Base-by-base conservation (phyloP, 2,797 vertebrate genomes). In the Coreius guichenoti region DNA sequence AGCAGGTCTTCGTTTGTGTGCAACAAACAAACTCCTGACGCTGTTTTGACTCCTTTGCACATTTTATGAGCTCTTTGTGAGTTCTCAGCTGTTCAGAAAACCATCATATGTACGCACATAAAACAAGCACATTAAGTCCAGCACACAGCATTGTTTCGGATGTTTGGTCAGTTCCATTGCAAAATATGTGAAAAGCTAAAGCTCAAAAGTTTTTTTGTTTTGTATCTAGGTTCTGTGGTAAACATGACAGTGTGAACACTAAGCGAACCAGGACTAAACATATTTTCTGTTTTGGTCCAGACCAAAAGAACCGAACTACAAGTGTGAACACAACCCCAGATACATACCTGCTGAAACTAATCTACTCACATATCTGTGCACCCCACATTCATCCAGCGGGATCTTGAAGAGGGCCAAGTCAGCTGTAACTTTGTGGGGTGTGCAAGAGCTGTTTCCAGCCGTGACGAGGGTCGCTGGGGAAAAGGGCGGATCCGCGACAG, bases 331-430 rank as follows among this genome's bases (percentile, higher is more conserved):
- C 26, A 31, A 14, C 14, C 26, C 17, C 80, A 58, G 33, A 83
- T 3, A 49, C 11, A 21, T 4, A 63, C 13, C 26, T 39, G 56
- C n/a, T 31, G 43, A 36, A 67, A 63, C 8, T 4, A 49, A 51
- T 39, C 29, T 51, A 86, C 92, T 91, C 87, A 95, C 95, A 87
- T 95, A 88, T 93, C 90, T 93, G 83, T 85, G 94, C 8, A 92
- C 87, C 67, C 95, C 95, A 51, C 95, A 96, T 81, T 92, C 91
- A 31, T 95, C 94, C 93, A 96, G 90, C 0, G 95, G 94, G 73
- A 96, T 92, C 90, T 94, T 95, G 86, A 96, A 96, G 84, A 96
- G 82, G 29, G 95, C 95, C 12, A 92, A 92, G 56, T 93, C 87
- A 16, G 88, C 67, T n/a, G 93, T 94, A 73, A 93, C 92, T 89